A percentile compares a stretch with the other conserved stretches of the same genome.
These are phyloP conservation scores for Alloplasta piceator DNA, from an alignment of 2,888 invertebrate species.

Conservation along the genomic window DNA sequence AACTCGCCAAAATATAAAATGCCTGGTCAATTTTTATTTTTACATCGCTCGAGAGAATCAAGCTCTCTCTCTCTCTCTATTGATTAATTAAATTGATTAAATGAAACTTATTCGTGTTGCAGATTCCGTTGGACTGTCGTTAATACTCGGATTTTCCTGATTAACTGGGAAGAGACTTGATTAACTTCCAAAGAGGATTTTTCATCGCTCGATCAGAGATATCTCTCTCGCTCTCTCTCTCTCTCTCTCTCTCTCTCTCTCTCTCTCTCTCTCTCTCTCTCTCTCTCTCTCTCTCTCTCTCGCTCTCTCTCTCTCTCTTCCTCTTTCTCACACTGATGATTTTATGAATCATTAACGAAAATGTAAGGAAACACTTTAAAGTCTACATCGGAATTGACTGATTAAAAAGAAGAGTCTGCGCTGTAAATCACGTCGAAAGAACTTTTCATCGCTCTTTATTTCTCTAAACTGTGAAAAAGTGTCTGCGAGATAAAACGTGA, in stretches of 20 bases:
- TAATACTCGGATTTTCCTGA: conserved; percentile 17
- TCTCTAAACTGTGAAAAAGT: conserved; percentile 22
- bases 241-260: neutral
- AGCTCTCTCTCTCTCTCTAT: too few species aligned
- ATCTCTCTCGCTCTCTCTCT: neutral
- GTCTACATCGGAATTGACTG: too few species aligned
- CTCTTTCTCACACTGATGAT: neutral
- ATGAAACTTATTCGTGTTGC: conserved; percentile 51
- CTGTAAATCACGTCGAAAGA: too few species aligned
- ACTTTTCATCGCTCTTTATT: too few species aligned
- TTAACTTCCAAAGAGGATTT: too few species aligned
- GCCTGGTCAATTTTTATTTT: too few species aligned
- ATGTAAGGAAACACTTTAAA: conserved; percentile 34
- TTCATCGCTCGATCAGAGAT: neutral
- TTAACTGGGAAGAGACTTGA: conserved; percentile 1
- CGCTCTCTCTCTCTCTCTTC: neutral
- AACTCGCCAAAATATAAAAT: too few species aligned
- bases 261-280: neutral
- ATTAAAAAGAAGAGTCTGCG: too few species aligned
- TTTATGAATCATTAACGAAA: conserved; percentile 40
- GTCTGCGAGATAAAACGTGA: conserved; percentile 1
- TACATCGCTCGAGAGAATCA: too few species aligned
- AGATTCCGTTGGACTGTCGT: conserved; percentile 43
- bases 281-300: neutral
- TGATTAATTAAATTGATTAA: conserved; percentile 1